Base-by-base conservation (phyloP, 2,113 vertebrate genomes). In the Neodontobutis hainanensis region DNA sequence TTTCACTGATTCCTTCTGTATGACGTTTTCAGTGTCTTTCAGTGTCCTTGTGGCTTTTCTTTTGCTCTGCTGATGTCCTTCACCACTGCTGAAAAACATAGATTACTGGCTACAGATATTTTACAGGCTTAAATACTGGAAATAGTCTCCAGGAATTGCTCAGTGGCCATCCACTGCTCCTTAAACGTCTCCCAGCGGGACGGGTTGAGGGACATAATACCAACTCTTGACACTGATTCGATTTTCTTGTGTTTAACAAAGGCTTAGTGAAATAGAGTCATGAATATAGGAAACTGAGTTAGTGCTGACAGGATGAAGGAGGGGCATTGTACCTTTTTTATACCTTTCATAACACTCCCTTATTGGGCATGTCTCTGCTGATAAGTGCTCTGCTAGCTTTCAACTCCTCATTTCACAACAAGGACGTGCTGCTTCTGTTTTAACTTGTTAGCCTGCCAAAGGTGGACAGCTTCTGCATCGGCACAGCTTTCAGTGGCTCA, bases 281-380 rank as follows among this genome's bases (percentile, higher is more conserved):
- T 40, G 55, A 62, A 19, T 55, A 68, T 57, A 67, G 14, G 11
- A 12, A 72, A 55, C 40, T 10, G 50, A 61, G 76, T 44, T 65
- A 76, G 50, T 5, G 27, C 68, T 74, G 49, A 48, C 58, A 32
- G 35, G 5, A 44, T 32, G 43, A 79, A 84, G 82, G 73, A 76
- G 78, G 68, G 65, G 77, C 75, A 70, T 80, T 67, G 50, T 51
- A 80, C 61, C 71, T 73, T 61, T 40, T 66, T 63, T 68, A 64
- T 71, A 79, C 79, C 66, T 81, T 65, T 65, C 68, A 59, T 75
- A 66, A 78, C 86, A 85, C 84, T 89, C 85, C 86, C 81, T 81
- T 15, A 44, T 47, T 66, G 68, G 72, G 67, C 67, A 70, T 58
- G 77, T 32, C 75, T 62, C 55, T 56, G 67, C 43, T 62, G 83